phyloP scores from a whole-genome alignment of 2,113 vertebrate genomes.

The Dicrurus megarhynchus region DNA sequence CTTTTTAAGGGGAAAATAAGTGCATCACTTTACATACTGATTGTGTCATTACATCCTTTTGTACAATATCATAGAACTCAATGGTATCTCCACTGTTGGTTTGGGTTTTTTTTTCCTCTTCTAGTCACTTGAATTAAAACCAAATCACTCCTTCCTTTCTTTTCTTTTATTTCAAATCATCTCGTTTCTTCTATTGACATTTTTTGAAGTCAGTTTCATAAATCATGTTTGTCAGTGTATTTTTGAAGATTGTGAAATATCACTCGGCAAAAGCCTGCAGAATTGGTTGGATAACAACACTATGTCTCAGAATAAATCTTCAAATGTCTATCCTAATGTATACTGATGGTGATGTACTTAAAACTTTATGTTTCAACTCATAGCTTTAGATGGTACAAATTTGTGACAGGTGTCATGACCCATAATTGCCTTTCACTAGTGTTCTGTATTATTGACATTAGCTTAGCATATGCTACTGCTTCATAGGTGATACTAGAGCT shows the following conservation, averaged over 20 bases:
- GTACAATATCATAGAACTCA: neutral
- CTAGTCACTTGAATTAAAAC: neutral
- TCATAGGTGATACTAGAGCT: neutral
- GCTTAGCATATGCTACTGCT: neutral
- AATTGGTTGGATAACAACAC: neutral
- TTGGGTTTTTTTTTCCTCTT: neutral
- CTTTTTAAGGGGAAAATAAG: slow-evolving; percentile 19
- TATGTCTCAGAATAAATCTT: neutral
- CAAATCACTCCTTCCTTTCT: neutral
- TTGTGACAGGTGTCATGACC: neutral
- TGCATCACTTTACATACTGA: neutral
- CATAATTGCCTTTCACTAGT: neutral
- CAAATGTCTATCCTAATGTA: neutral
- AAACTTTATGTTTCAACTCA: neutral
- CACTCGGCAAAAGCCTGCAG: neutral
- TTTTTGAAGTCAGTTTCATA: neutral
- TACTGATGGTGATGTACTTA: neutral
- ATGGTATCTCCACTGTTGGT: neutral
- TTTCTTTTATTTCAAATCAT: neutral
- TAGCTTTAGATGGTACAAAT: neutral
- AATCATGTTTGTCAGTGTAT: neutral
- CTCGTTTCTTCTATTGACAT: neutral
- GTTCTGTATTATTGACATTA: neutral
- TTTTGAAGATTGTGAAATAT: neutral
- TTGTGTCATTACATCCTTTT: neutral